Evolutionary conservation across 35 echinoderm and acorn worm species (phyloP).

Genomic region (Eucidaris tribuloides): DNA sequence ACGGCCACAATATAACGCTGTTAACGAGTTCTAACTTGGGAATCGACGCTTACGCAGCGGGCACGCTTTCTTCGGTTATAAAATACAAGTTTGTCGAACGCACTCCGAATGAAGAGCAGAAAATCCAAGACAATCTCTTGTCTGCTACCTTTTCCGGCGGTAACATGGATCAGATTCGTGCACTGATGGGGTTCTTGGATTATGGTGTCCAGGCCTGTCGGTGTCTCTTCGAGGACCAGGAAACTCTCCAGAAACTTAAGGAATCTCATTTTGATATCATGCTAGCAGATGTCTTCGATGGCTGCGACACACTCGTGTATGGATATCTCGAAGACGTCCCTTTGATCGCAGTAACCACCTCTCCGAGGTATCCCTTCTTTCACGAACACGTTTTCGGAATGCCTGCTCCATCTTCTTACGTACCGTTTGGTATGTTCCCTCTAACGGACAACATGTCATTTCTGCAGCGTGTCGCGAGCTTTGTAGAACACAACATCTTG

Average conservation of each 20-base stretch:
- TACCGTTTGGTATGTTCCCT: constrained; percentile 2
- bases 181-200: neutral
- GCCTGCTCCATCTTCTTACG: neutral
- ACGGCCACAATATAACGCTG: neutral
- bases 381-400: neutral
- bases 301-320: neutral
- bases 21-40: neutral
- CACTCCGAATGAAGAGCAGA: neutral
- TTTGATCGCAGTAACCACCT: neutral
- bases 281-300: neutral
- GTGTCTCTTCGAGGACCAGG: neutral
- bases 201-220: neutral
- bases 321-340: neutral
- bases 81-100: neutral
- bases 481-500: neutral
- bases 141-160: neutral
- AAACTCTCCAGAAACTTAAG: neutral
- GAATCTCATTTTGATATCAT: neutral
- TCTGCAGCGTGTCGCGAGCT: neutral
- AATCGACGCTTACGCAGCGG: neutral
- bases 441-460: constrained; percentile 10
- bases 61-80: neutral
- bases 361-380: neutral
- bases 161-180: neutral
- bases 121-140: neutral